Evolutionary conservation across 2,113 vertebrate genomes (phyloP).

Genomic region (Psittacara wagleri): DNA sequence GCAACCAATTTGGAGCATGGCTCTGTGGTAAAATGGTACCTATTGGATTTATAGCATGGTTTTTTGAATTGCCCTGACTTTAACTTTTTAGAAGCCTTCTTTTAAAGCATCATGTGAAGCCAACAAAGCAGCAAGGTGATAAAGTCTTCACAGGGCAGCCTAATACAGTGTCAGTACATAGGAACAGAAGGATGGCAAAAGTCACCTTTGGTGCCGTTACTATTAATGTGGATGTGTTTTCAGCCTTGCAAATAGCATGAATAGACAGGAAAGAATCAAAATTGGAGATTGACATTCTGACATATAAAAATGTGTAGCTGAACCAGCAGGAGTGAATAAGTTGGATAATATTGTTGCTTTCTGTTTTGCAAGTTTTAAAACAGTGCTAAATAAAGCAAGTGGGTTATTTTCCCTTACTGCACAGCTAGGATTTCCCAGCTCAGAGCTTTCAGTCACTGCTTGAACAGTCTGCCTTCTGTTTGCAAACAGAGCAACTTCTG

Average conservation of each 20-base stretch:
- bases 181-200: neutral
- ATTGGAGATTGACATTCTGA: neutral
- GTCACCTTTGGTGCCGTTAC: neutral
- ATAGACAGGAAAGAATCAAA: neutral
- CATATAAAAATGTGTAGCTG: neutral
- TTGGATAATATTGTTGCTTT: conserved; percentile 3
- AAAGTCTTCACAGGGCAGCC: neutral
- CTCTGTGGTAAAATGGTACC: neutral
- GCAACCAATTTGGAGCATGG: neutral
- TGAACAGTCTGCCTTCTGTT: conserved; percentile 76
- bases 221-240: neutral
- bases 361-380: conserved; percentile 34
- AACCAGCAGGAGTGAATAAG: neutral
- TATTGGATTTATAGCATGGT: neutral
- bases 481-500: conserved; percentile 75
- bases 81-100: neutral
- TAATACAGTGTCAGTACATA: neutral
- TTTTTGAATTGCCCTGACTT: neutral
- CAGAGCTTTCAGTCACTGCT: conserved; percentile 31
- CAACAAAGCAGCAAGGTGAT: neutral
- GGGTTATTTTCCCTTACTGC: conserved; percentile 17
- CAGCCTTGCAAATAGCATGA: neutral
- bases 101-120: neutral
- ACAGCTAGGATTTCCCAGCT: conserved; percentile 50
- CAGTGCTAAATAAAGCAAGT: conserved; percentile 37